Evolutionary conservation across 1,140 invertebrate genomes (phyloP).

Genomic region (Ptiloglossa arizonensis): DNA sequence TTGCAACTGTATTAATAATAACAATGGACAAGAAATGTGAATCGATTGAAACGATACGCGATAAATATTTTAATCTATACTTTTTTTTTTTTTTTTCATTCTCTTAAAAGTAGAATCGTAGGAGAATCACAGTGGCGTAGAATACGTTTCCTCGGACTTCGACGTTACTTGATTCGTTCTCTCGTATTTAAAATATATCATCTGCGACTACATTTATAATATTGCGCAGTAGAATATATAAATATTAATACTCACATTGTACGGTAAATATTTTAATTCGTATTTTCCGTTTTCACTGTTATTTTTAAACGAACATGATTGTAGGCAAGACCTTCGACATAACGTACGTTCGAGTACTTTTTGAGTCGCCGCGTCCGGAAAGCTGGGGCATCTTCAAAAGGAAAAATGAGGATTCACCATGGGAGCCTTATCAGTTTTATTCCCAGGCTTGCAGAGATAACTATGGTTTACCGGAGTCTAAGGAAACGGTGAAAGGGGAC

Average conservation of each 20-base stretch:
- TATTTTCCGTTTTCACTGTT: neutral
- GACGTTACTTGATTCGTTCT: neutral
- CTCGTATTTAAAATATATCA: no score
- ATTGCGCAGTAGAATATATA: no score
- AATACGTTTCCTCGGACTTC: neutral
- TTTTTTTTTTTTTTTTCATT: no score
- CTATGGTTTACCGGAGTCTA: constrained; percentile 91
- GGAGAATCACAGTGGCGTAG: neutral
- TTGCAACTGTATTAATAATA: neutral
- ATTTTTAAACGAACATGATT: neutral
- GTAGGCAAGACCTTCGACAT: constrained; percentile 98
- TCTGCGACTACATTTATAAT: no score
- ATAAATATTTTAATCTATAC: no score
- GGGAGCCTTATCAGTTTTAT: constrained; percentile 99
- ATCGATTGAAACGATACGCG: neutral
- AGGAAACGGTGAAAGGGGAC: constrained; percentile 86
- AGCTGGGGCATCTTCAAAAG: constrained; percentile 98
- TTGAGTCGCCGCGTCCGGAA: constrained; percentile 97
- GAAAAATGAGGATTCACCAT: constrained; percentile 88
- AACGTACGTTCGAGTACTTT: constrained; percentile 96
- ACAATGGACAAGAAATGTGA: neutral
- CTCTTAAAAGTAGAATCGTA: no score
- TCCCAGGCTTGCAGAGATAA: constrained; percentile 95
- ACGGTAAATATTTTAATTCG: neutral
- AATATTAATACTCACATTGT: no score